These are phyloP conservation scores for Atta colombica DNA, from an alignment of 1,140 invertebrate genomes.

Conservation along the genomic window DNA sequence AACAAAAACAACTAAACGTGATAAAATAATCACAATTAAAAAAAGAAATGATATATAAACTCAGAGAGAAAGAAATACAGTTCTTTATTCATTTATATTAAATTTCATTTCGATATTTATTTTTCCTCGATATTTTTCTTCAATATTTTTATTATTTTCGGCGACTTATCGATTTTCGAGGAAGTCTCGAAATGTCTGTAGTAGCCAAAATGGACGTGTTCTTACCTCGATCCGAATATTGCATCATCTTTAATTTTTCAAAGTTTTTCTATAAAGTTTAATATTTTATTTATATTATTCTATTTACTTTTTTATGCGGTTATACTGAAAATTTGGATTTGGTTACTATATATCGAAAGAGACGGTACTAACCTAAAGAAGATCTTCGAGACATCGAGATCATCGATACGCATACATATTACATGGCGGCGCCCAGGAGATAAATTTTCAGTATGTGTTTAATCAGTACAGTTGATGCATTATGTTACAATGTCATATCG, in stretches of 20 bases:
- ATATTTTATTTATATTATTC: no score
- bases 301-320: no score
- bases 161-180: conserved; percentile 7
- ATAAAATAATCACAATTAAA: background rate
- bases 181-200: background rate
- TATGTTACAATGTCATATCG: background rate
- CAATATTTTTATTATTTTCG: background rate
- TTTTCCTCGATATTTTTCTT: background rate
- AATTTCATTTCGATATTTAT: background rate
- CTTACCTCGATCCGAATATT: no score
- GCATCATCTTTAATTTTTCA: no score
- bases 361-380: no score
- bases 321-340: no score
- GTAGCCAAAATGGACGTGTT: no score
- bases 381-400: no score
- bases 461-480: background rate
- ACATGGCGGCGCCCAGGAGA: conserved; percentile 16
- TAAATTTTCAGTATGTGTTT: background rate
- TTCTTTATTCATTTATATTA: background rate
- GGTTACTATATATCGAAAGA: no score
- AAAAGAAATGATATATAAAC: background rate
- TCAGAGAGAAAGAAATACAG: background rate
- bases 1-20: background rate
- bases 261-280: no score
- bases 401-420: background rate